Conservation (phyloP, 2,113 vertebrate genomes). For the Colaptes auratus region DNA sequence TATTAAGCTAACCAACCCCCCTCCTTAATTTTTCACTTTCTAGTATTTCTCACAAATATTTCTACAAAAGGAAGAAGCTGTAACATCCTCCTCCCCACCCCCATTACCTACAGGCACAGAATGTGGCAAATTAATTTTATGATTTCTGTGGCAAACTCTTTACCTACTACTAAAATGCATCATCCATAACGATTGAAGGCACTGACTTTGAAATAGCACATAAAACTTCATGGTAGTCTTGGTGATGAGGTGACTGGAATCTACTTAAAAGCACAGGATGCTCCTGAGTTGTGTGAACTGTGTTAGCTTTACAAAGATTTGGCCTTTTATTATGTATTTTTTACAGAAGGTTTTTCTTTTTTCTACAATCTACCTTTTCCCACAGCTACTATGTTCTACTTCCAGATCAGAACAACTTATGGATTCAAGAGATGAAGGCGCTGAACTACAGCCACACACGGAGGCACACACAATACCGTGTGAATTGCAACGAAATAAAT, state of each 20-base stretch:
- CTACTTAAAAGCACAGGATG: not conserved
- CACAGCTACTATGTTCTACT: not conserved
- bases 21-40: not conserved
- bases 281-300: not conserved
- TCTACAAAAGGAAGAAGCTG: not conserved
- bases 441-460: not conserved
- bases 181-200: not conserved
- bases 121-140: not conserved
- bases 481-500: not conserved
- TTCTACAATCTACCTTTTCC: not conserved
- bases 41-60: not conserved
- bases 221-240: not conserved
- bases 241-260: not conserved
- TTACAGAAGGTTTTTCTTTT: not conserved
- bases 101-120: not conserved
- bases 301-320: not conserved
- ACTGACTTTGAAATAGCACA: not conserved
- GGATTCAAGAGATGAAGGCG: not conserved
- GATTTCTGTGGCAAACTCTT: not conserved
- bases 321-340: not conserved
- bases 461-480: not conserved
- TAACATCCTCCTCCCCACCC: not conserved
- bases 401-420: not conserved
- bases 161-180: not conserved
- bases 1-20: not conserved